Base-by-base conservation (phyloP, 2,888 invertebrate species). In the Drosophila suboccidentalis region DNA sequence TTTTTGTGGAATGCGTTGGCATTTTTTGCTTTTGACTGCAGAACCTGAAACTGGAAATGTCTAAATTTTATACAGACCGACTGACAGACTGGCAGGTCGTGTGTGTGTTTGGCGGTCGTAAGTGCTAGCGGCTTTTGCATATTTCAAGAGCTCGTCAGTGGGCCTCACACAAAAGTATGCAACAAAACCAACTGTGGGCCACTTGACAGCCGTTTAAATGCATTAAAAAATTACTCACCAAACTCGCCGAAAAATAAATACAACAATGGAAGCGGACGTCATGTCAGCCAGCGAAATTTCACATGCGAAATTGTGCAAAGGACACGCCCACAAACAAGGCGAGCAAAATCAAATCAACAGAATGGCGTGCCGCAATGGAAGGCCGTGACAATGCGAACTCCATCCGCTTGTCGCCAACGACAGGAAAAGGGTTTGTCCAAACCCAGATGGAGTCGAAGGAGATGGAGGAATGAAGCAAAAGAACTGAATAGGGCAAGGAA, bases 211-310 rank as follows among this genome's bases (percentile, higher is more conserved):
- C 83, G 74, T 86, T 84, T 88, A 82, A 86, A 88, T 88, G 80
- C 77, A 88, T 83, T 83, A 82, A 88, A 86, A 84, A 86, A 86
- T 82, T 80, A 77, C 83, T 64, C 41, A 78, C 47, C 66, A 63
- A 81, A 67, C 58, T 53, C 9, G 41, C 22, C 60, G 55, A 58
- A 71, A 63, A 60, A 54, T 36, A 47, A 60, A 36, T 49, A 38
- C 15, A 34, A 38, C 15, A 41, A 34, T 11, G 15, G 39, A 26
- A 47, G 41, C 29, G 32, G 46, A 46, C 58, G 61, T 62, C 77
- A 87, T 71, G 73, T 74, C 84, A 80, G 78, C 71, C 65, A 67
- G 74, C 67, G 64, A 67, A 69, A 71, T 72, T 73, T 72, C 76
- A 73, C 82, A 85, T 78, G 86, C 71, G 79, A 80, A 78, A 70